phyloP scores from a whole-genome alignment of 2,888 invertebrate species.

The Spilosoma lubricipeda region DNA sequence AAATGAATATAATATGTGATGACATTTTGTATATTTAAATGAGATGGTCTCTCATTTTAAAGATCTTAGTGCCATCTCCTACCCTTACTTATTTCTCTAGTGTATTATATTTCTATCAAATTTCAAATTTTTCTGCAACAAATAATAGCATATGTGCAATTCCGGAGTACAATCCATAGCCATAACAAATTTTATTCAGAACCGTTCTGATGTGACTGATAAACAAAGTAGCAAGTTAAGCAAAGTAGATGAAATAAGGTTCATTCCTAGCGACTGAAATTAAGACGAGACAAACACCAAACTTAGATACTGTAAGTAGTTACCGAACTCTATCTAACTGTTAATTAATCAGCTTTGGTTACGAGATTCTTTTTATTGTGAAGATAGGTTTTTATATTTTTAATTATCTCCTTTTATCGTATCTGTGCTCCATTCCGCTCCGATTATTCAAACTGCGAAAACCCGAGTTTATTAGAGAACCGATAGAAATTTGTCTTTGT shows the following conservation, averaged over 20 bases:
- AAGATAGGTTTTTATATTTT: neutral
- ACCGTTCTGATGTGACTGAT: neutral
- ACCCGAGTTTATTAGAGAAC: neutral
- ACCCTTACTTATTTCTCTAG: neutral
- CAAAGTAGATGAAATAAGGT: no score
- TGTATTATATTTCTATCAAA: neutral
- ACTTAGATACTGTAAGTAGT: no score
- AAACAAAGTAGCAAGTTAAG: no score
- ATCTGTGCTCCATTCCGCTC: slow-evolving; percentile 4
- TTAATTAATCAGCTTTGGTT: neutral
- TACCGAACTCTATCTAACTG: neutral
- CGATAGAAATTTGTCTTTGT: neutral
- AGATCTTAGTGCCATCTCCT: neutral
- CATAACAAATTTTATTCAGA: neutral
- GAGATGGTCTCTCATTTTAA: neutral
- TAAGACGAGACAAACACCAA: no score
- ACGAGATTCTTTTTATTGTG: neutral
- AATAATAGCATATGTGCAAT: neutral
- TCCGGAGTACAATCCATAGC: neutral
- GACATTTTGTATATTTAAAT: neutral
- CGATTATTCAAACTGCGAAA: slow-evolving; percentile 16
- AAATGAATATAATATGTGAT: neutral
- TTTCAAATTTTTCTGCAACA: neutral
- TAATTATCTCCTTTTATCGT: slow-evolving; percentile 15
- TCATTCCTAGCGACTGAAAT: no score